Conservation (phyloP, 2,888 invertebrate species). For the Aproaerema taeniolella region DNA sequence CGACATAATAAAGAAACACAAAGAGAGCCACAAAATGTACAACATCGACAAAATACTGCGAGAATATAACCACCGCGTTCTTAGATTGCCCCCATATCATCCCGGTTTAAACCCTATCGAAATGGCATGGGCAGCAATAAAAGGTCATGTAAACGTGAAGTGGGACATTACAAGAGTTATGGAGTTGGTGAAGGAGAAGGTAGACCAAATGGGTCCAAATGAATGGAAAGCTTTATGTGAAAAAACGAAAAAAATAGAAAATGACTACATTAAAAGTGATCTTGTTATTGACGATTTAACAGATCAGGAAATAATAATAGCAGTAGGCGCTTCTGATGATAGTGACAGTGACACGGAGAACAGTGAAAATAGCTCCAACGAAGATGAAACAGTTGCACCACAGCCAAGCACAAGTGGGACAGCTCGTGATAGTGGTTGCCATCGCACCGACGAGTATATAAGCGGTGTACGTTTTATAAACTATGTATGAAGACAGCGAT, state of each 20-base stretch:
- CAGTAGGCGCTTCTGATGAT: not conserved
- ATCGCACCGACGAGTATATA: too few relatives aligned
- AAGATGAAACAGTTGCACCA: too few relatives aligned
- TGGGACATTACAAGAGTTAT: conserved; percentile 14
- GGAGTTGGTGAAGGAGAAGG: conserved; percentile 22
- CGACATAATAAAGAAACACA: conserved; percentile 9
- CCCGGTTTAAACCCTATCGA: conserved; percentile 17
- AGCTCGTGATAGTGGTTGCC: too few relatives aligned
- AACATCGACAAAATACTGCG: conserved; percentile 19
- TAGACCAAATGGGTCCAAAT: conserved; percentile 15
- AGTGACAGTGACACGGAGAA: too few relatives aligned
- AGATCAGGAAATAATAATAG: conserved; percentile 11
- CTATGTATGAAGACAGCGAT: too few relatives aligned
- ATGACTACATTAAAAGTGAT: conserved; percentile 15
- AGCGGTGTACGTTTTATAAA: too few relatives aligned
- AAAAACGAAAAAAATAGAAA: conserved; percentile 17
- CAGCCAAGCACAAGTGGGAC: too few relatives aligned
- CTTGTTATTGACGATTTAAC: conserved; percentile 14
- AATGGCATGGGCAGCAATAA: conserved; percentile 15
- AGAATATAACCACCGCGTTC: conserved; percentile 17
- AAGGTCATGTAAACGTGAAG: conserved; percentile 12
- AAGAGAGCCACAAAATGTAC: conserved; percentile 12
- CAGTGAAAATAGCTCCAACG: too few relatives aligned
- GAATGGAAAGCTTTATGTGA: conserved; percentile 21
- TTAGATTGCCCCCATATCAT: conserved; percentile 17